Percentiles rank a stretch among this genome's conserved stretches.
These are phyloP conservation scores for Solenopsis fugax DNA, from an alignment of 1,140 invertebrate genomes.

Conservation along the genomic window DNA sequence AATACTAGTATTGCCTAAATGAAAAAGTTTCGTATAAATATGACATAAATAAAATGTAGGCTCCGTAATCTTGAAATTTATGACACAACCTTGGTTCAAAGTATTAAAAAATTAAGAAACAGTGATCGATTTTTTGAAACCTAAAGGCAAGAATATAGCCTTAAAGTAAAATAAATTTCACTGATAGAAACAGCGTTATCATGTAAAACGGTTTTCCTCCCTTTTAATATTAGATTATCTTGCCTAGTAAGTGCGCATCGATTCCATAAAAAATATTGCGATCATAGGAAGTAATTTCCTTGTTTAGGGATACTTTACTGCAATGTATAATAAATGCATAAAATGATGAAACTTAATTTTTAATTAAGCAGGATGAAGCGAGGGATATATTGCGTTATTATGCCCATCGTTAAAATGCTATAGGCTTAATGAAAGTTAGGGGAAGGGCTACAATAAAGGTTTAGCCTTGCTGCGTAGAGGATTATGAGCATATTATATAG, in stretches of 20 bases:
- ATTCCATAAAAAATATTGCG: background rate
- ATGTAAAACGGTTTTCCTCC: background rate
- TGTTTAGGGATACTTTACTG: background rate
- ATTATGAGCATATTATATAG: conserved; percentile 7
- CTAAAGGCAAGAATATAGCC: too few species aligned
- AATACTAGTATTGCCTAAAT: too few species aligned
- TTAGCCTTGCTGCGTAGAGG: background rate
- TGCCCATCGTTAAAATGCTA: background rate
- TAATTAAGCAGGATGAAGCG: background rate
- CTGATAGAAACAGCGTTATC: background rate
- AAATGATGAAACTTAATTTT: background rate
- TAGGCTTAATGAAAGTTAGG: background rate
- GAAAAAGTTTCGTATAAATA: too few species aligned
- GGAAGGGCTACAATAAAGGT: background rate
- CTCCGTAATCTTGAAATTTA: too few species aligned
- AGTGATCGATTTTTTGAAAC: too few species aligned
- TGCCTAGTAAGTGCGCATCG: background rate
- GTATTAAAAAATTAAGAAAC: too few species aligned
- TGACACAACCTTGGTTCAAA: too few species aligned
- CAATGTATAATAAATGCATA: background rate
- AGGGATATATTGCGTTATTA: background rate
- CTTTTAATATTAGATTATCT: background rate
- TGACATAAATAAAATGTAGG: too few species aligned
- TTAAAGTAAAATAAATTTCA: background rate
- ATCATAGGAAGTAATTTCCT: background rate